Percentiles rank a stretch among this genome's conserved stretches.
phyloP scores from a whole-genome alignment of 2,888 invertebrate species.

The Meiosimyza decipiens region DNA sequence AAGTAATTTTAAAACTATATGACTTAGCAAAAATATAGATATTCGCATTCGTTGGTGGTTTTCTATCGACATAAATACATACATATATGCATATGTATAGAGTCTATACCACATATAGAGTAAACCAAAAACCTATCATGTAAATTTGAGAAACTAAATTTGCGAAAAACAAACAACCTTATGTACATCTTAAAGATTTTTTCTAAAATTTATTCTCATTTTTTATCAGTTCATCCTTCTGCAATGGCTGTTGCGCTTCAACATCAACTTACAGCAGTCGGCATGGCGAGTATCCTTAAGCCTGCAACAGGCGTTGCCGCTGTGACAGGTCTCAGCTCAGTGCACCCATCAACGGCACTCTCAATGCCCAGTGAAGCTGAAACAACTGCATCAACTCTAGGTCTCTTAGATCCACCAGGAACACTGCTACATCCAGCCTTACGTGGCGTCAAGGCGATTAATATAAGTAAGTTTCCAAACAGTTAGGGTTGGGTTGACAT shows the following conservation, averaged over 20 bases:
- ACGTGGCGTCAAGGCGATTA: slow-evolving; percentile 73
- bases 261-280: slow-evolving; percentile 63
- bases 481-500: not conserved
- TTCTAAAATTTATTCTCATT: too few species aligned
- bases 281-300: slow-evolving; percentile 63
- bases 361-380: slow-evolving; percentile 60
- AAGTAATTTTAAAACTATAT: too few species aligned
- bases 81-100: too few species aligned
- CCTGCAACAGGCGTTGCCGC: slow-evolving; percentile 62
- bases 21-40: too few species aligned
- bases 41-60: too few species aligned
- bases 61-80: too few species aligned
- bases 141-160: not conserved
- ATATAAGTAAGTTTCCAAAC: slow-evolving; percentile 59
- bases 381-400: slow-evolving; percentile 60
- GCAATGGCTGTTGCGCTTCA: slow-evolving; percentile 65
- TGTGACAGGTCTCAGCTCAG: slow-evolving; percentile 56
- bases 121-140: too few species aligned
- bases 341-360: slow-evolving; percentile 45
- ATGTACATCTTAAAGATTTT: too few species aligned
- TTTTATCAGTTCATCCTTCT: slow-evolving; percentile 59
- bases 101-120: too few species aligned
- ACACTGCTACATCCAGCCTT: slow-evolving; percentile 74
- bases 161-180: not conserved
- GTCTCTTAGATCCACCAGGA: slow-evolving; percentile 63